These are phyloP conservation scores for Lophotis ruficrista DNA, from an alignment of 2,113 vertebrate species.

Conservation along the genomic window DNA sequence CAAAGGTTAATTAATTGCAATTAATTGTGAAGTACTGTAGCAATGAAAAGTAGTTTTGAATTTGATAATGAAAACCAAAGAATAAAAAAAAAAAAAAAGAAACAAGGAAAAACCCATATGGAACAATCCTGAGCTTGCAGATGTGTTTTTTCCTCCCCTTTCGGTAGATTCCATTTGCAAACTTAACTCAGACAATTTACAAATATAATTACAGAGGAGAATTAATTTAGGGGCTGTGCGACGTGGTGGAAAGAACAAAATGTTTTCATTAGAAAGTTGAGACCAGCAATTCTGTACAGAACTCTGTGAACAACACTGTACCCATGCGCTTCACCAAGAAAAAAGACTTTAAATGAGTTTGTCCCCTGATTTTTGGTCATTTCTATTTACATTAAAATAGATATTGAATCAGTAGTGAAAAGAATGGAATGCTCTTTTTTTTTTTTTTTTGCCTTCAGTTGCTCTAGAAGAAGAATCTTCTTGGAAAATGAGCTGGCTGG, in stretches of 20 bases:
- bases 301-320: background rate
- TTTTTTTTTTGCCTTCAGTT: background rate
- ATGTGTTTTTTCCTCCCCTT: background rate
- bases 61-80: conserved; percentile 10
- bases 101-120: background rate
- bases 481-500: background rate
- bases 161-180: background rate
- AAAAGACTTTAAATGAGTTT: background rate
- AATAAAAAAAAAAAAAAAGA: background rate
- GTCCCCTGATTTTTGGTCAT: background rate
- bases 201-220: conserved; percentile 34
- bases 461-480: background rate
- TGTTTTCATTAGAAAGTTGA: conserved; percentile 15
- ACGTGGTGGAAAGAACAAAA: conserved; percentile 20
- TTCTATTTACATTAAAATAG: background rate
- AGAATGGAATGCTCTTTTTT: background rate
- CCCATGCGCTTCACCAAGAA: background rate
- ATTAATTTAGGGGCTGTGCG: conserved; percentile 22
- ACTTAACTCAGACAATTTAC: conserved; percentile 22
- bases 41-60: conserved; percentile 33
- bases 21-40: conserved; percentile 53
- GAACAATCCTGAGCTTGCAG: conserved; percentile 20
- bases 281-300: background rate
- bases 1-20: conserved; percentile 69
- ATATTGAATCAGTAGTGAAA: background rate